phyloP scores from a whole-genome alignment of 1,140 invertebrate genomes.

The Apolygus lucorum region DNA sequence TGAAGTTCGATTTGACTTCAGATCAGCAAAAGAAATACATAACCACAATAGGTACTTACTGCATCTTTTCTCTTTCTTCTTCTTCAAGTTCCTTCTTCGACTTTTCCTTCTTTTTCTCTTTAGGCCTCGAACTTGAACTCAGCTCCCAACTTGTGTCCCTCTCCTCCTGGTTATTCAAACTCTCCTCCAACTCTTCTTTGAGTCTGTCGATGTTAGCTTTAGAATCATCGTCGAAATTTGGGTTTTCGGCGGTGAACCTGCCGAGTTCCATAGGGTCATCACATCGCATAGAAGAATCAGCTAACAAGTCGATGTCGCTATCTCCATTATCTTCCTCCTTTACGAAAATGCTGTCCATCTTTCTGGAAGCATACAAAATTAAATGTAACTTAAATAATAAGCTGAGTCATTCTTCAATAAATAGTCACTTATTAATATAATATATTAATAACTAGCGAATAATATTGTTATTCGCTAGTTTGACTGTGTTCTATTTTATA shows the following conservation, averaged over 20 bases:
- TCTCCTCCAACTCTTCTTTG: slow-evolving; percentile 19
- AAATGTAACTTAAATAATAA: too few species aligned
- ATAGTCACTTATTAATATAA: too few species aligned
- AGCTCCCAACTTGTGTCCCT: background rate
- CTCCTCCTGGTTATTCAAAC: slow-evolving; percentile 10
- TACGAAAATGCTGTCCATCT: background rate
- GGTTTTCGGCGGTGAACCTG: background rate
- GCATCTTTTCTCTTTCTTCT: slow-evolving; percentile 38
- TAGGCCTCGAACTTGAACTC: background rate
- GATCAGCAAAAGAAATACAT: too few species aligned
- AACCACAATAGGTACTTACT: slow-evolving; percentile 32
- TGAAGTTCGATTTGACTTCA: too few species aligned
- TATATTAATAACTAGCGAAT: too few species aligned
- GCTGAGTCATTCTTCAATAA: too few species aligned
- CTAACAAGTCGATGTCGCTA: background rate
- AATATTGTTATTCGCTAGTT: too few species aligned
- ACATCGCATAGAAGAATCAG: background rate
- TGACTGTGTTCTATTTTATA: too few species aligned
- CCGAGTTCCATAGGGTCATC: background rate
- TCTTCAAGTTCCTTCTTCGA: slow-evolving; percentile 36
- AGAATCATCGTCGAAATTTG: background rate
- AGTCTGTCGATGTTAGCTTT: slow-evolving; percentile 14
- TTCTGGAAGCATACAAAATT: too few species aligned
- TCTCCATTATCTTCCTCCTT: background rate
- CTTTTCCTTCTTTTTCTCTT: slow-evolving; percentile 33